phyloP scores from a whole-genome alignment of 1,140 invertebrate species.

The Periplaneta americana region DNA sequence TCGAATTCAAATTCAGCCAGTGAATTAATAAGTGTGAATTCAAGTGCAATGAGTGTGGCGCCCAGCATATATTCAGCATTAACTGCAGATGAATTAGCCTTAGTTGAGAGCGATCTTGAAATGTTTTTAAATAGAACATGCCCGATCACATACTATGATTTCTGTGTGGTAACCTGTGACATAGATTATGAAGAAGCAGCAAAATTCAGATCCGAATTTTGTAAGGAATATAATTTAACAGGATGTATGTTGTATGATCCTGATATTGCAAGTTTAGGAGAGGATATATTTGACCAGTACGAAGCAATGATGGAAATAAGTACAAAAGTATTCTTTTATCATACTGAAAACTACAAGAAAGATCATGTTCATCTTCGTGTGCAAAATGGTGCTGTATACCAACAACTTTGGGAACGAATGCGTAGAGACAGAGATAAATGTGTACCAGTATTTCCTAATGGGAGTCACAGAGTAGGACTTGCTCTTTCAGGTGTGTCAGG shows the following conservation, averaged over 20 bases:
- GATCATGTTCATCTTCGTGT: constrained; percentile 6
- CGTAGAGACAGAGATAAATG: constrained; percentile 17
- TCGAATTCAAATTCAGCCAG: not conserved
- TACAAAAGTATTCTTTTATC: constrained; percentile 17
- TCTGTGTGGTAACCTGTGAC: constrained; percentile 16
- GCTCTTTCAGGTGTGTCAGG: constrained; percentile 16
- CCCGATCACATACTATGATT: constrained; percentile 11
- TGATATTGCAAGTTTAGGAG: constrained; percentile 7
- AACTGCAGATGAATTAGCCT: not conserved
- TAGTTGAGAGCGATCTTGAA: not conserved
- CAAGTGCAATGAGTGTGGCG: not conserved
- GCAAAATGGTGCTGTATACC: constrained; percentile 17
- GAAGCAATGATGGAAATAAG: constrained; percentile 16
- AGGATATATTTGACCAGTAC: constrained; percentile 12
- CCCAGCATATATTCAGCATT: not conserved
- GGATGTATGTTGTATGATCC: constrained; percentile 15
- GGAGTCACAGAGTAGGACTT: constrained; percentile 8
- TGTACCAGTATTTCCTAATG: constrained; percentile 17
- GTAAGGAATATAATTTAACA: not conserved
- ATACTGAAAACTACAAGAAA: constrained; percentile 7
- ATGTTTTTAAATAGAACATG: not conserved
- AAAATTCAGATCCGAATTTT: constrained; percentile 4
- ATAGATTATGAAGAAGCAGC: constrained; percentile 6
- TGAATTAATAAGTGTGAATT: not conserved
- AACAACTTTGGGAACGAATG: constrained; percentile 3